phyloP scores from a whole-genome alignment of 2,888 invertebrate genomes.

The Papilio demoleus region DNA sequence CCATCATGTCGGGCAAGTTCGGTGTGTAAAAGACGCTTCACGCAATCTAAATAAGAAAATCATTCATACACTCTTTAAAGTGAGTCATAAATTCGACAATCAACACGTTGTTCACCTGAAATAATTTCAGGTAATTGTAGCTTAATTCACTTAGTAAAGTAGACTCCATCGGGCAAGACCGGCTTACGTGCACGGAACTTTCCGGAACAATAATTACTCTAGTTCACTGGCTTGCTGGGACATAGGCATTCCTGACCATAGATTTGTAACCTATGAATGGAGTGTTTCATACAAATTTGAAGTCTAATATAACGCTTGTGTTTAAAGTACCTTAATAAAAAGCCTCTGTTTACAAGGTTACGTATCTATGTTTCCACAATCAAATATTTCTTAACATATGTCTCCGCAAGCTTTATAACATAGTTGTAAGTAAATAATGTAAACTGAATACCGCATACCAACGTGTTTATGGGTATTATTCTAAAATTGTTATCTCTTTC shows the following conservation, averaged over 20 bases:
- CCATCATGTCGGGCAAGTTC: conserved; percentile 7
- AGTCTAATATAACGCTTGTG: too few species aligned
- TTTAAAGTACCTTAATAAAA: too few species aligned
- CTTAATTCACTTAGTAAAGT: conserved; percentile 53
- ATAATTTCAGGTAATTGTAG: conserved; percentile 54
- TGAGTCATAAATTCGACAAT: too few species aligned
- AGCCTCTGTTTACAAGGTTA: too few species aligned
- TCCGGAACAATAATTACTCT: conserved; percentile 70
- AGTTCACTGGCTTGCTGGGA: conserved; percentile 64
- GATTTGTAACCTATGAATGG: too few species aligned
- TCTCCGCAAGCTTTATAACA: conserved; percentile 58
- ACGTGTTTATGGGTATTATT: conserved; percentile 77
- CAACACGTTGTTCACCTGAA: conserved; percentile 55
- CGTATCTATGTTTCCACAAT: too few species aligned
- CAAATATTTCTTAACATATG: conserved; percentile 48
- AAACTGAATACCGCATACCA: conserved; percentile 66
- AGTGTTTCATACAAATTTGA: too few species aligned
- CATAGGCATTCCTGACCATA: conserved; percentile 49
- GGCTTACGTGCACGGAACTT: conserved; percentile 58
- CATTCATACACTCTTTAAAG: too few species aligned
- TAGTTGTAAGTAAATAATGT: conserved; percentile 63
- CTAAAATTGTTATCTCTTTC: conserved; percentile 82
- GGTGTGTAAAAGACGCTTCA: conserved; percentile 10
- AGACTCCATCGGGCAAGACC: conserved; percentile 54
- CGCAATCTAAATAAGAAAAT: neutral